phyloP scores from a whole-genome alignment of 1,140 invertebrate genomes.

The Mizuhopecten yessoensis region DNA sequence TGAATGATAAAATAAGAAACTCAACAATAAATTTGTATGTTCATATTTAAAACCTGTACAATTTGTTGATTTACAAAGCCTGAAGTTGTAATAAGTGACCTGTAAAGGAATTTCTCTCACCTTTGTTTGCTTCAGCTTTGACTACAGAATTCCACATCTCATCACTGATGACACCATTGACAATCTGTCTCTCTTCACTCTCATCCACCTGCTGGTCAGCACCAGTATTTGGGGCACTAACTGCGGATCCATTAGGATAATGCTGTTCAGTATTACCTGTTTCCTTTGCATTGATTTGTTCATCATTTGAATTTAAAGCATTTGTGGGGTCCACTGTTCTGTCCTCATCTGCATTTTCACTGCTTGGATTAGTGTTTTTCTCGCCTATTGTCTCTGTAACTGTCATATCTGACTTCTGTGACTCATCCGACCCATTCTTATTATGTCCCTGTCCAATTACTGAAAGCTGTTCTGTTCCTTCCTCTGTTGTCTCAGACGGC shows the following conservation, averaged over 20 bases:
- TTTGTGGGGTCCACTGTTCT: not conserved
- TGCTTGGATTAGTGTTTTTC: not conserved
- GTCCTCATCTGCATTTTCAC: not conserved
- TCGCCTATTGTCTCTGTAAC: not conserved
- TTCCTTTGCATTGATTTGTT: not conserved
- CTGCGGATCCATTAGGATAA: not conserved
- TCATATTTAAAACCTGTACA: no score
- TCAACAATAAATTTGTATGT: not conserved
- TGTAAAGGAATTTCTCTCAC: not conserved
- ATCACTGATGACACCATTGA: not conserved
- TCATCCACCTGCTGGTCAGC: not conserved
- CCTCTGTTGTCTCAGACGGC: not conserved
- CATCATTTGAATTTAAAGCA: not conserved
- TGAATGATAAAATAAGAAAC: not conserved
- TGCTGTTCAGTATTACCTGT: not conserved
- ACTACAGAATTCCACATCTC: constrained; percentile 33
- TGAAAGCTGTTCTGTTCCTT: not conserved
- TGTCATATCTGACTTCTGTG: no score
- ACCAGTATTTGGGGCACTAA: not conserved
- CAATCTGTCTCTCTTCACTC: not conserved
- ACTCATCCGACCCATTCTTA: not conserved
- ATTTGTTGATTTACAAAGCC: no score
- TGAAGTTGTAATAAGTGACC: no score
- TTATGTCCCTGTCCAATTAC: not conserved
- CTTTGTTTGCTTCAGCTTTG: not conserved